A percentile compares a stretch with the other conserved stretches of the same genome.
Conservation (phyloP, 2,113 vertebrate species). For the Numida meleagris region DNA sequence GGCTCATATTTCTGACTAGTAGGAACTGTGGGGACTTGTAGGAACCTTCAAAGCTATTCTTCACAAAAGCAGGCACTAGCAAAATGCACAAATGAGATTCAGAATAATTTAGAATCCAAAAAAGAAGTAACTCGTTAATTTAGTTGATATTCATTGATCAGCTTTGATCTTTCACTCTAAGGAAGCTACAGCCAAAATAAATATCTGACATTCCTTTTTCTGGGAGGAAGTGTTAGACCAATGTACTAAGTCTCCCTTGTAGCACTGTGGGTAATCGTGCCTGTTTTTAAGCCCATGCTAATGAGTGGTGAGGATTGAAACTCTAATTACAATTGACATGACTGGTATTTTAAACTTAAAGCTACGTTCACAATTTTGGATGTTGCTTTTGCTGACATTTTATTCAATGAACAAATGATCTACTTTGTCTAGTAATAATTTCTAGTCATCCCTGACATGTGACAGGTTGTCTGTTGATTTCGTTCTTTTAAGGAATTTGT, state of each 20-base stretch:
- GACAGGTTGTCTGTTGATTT: not conserved
- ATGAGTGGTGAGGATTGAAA: not conserved
- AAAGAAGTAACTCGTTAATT: not conserved
- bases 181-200: not conserved
- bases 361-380: not conserved
- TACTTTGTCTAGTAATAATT: not conserved
- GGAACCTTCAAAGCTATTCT: not conserved
- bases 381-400: not conserved
- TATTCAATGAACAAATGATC: not conserved
- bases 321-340: not conserved
- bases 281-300: not conserved
- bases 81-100: not conserved
- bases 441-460: not conserved
- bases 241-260: not conserved
- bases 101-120: not conserved
- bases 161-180: not conserved
- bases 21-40: not conserved
- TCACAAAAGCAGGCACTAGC: not conserved
- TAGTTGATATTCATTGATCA: not conserved
- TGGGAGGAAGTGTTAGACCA: not conserved
- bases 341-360: not conserved
- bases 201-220: not conserved
- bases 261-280: not conserved
- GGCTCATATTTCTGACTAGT: not conserved
- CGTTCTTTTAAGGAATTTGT: not conserved